Evolutionary conservation across 2,888 invertebrate genomes (phyloP), one percentile per base, ranked within the genome.

Genomic region (Caenorhabditis imperialis): DNA sequence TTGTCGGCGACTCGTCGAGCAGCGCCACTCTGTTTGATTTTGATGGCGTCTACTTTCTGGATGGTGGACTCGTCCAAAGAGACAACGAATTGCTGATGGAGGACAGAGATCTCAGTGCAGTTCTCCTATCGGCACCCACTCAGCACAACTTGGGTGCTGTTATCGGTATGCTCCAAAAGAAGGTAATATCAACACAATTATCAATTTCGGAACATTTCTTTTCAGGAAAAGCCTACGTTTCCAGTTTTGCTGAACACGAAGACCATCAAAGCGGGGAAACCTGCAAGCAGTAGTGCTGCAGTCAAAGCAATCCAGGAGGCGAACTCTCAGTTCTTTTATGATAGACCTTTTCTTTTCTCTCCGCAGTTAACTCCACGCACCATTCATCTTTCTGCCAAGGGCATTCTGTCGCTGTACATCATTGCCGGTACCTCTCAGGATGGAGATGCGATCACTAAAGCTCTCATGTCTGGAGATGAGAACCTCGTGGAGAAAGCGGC

Each of bases 381-480:
- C 7, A 35, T 75, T 14, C 60, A 70, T 6, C 71, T 72, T 58
- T 57, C 48, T 0, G 35, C 55, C 3, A 61, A 69, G 18, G 78
- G 78, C 10, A 44, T 58, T 1, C 61, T 78, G 8, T 61, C 65
- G 1, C 40, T 78, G 27, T 78, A 78, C 51, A 54, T 73, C 22
- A 33, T 78, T 5, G 78, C 78, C 10, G 78, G 78, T 51, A 75
- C 75, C 48, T 57, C 61, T 1, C 75, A 78, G 38, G 78, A 78
- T 40, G 72, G 53, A 0, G 75, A 75, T 12, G 60, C 51, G 2
- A 44, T 78, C 40, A 62, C 61, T 7, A 75, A 75, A 50, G 74
- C 74, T 4, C 37, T 65, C 50, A 51, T 54, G 1, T 33, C 45
- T 16, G 76, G 72, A 40, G 61, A 76, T 27, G 76, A 76, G 35